Evolutionary conservation across 2,797 vertebrate species (phyloP).

Genomic region (Cossypha polioptera): DNA sequence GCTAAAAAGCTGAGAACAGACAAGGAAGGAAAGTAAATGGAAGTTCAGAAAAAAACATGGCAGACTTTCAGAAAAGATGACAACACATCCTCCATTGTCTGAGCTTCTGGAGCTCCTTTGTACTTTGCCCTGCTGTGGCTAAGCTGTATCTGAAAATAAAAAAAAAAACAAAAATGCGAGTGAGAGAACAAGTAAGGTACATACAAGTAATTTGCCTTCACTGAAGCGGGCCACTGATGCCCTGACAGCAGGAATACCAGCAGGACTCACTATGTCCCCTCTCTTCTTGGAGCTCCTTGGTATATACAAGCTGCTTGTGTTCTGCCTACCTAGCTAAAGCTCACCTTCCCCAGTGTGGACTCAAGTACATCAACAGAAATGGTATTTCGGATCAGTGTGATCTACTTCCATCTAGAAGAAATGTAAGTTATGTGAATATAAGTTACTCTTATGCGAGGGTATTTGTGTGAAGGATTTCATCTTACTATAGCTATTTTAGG

Average conservation of each 20-base stretch:
- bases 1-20: not conserved
- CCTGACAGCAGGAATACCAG: not conserved
- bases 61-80: not conserved
- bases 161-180: not conserved
- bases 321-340: not conserved
- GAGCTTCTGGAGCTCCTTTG: not conserved
- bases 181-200: not conserved
- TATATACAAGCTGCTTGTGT: not conserved
- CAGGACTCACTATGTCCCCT: not conserved
- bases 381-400: not conserved
- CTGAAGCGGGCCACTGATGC: fast-evolving
- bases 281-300: not conserved
- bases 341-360: not conserved
- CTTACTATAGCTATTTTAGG: not conserved
- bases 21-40: not conserved
- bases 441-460: not conserved
- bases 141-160: not conserved
- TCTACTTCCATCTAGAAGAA: not conserved
- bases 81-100: not conserved
- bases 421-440: not conserved
- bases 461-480: not conserved
- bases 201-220: not conserved
- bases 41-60: not conserved
- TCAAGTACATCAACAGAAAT: not conserved
- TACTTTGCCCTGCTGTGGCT: not conserved